Base-by-base conservation (phyloP, 2,113 vertebrate species). In the Trichechus manatus region DNA sequence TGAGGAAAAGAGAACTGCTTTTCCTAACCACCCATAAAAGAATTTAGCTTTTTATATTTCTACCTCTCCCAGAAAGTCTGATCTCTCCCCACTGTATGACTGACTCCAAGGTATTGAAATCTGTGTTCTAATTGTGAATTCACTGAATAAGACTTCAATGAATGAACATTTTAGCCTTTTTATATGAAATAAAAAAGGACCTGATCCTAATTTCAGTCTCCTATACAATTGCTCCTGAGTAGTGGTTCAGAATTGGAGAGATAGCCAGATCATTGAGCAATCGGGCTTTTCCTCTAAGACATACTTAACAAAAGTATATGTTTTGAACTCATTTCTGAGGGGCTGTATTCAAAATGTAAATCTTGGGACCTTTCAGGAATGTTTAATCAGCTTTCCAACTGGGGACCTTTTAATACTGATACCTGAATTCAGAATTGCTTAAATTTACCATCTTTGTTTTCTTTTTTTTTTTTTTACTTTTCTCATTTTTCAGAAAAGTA, bases 381-480 rank as follows among this genome's bases (percentile, higher is more conserved):
- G 77, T 93, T 97, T 98, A 97, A 97, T 98, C 96, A 95, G 94
- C 94, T 98, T 97, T 97, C 84, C 93, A 81, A 95, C 79, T 61
- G 94, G 96, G 79, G 95, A 74, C 88, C 96, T 25, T 11, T 97
- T 97, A 95, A 78, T 92, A 74, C 74, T 93, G 91, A 93, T 87
- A 96, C 97, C 94, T 97, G 93, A 97, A 97, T 97, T 70, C 29
- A 17, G 66, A 98, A 93, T 97, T 95, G 92, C 82, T 97, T 94
- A 94, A 70, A 72, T 97, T 96, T 70, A 95, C 89, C 96, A 56
- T 94, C 20, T 98, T 96, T 91, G 53, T 87, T 85, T 95, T 85
- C 90, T 89, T 92, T 95, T 95, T 61, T 61, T 56, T 75, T 95
- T 96, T 39, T 39, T 39, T 39, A 39, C 70, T 95, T 96, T 94